Evolutionary conservation across 2,888 invertebrate genomes (phyloP), one percentile per base, ranked within the genome.

Genomic region (Agriopis marginaria): DNA sequence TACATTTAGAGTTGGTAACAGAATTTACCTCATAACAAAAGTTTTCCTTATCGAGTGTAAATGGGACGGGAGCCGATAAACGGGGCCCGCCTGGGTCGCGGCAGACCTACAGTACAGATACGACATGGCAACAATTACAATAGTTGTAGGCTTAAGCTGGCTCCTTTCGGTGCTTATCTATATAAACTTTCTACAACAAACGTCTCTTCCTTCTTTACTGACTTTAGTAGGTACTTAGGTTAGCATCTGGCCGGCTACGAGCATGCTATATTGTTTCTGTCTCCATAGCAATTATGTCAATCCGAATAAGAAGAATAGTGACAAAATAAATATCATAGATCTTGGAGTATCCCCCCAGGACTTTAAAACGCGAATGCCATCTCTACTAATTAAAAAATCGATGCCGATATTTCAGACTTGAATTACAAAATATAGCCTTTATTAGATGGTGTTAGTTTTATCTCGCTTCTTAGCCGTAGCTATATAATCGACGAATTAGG

Each of bases 61-160:
- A 84, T 85, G 81, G 83, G 79, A 80, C 85, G 80, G 85, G 83
- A 82, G 77, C 73, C 82, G 85, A 85, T 84, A 85, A 85, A 84
- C 80, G 82, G 73, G 83, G 83, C 81, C 80, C 80, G 73, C 74
- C 66, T 76, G 79, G 82, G 80, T 82, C 81, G 77, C 78, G 75
- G 75, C 66, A 44, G 67, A 67, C 67, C 73, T 78, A 79, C 76
- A 77, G 77, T 78, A 79, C 76, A 77, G 77, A 81, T 81, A 82
- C 78, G 75, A 77, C 75, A 60, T 69, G 72, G 75, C 72, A 74
- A 70, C 74, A 71, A 73, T 79, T 75, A 75, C 77, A 72, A 45
- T 17, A 56, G 55, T 17, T 14, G 32, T 32, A 32, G 42, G n/a
- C 40, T n/a, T 12, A 42, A 58, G 44, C 45, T 23, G 0, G 5